phyloP scores from a whole-genome alignment of 2,113 vertebrate species.

The Nerophis lumbriciformis region DNA sequence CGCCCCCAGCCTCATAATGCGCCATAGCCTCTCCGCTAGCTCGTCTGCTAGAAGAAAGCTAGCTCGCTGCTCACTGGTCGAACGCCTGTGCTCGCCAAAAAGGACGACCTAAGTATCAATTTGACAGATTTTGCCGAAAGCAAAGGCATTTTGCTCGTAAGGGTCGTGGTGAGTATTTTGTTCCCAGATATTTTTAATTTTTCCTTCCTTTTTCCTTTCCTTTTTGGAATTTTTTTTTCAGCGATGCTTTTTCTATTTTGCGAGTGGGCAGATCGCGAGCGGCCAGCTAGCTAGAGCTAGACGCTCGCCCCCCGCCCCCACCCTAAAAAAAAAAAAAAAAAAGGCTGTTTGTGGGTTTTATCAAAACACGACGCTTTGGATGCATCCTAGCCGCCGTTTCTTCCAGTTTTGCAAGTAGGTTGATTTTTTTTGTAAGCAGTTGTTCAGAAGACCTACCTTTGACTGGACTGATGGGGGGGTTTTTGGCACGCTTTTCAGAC shows the following conservation, averaged over 20 bases:
- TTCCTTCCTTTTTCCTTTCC: slow-evolving; percentile 61
- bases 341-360: slow-evolving; percentile 36
- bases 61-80: slow-evolving; percentile 35
- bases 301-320: slow-evolving; percentile 16
- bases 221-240: slow-evolving; percentile 60
- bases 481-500: slow-evolving; percentile 48
- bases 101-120: slow-evolving; percentile 49
- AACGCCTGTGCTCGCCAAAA: slow-evolving; percentile 22
- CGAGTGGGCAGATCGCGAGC: slow-evolving; percentile 53
- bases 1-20: slow-evolving; percentile 2
- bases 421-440: slow-evolving; percentile 47
- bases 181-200: slow-evolving; percentile 61
- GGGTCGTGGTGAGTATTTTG: slow-evolving; percentile 76
- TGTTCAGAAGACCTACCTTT: slow-evolving; percentile 45
- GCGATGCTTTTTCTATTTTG: slow-evolving; percentile 42
- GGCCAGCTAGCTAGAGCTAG: slow-evolving; percentile 42
- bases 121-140: slow-evolving; percentile 59
- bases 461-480: slow-evolving; percentile 33
- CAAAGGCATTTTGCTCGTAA: slow-evolving; percentile 65
- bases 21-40: slow-evolving; percentile 40
- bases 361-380: slow-evolving; percentile 34
- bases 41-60: slow-evolving; percentile 44
- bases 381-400: slow-evolving; percentile 27
- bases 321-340: not conserved
- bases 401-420: slow-evolving; percentile 39